These are phyloP conservation scores for Rhimphoctona megacephalus DNA, from an alignment of 2,888 invertebrate species.

Conservation along the genomic window DNA sequence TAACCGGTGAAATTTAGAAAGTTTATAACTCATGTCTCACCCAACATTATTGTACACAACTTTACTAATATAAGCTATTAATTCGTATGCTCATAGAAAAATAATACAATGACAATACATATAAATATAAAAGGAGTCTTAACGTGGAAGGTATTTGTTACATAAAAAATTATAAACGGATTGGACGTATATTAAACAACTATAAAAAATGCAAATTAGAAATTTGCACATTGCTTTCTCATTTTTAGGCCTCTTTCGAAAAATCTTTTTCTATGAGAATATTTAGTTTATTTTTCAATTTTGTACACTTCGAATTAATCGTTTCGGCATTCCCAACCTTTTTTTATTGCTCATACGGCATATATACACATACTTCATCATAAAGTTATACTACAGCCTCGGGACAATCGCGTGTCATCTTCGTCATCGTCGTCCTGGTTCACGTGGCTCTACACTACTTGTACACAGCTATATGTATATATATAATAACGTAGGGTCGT, in stretches of 20 bases:
- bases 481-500: neutral
- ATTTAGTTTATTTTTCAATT: neutral
- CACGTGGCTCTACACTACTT: conserved; percentile 45
- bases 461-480: conserved; percentile 10
- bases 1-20: conserved; percentile 56
- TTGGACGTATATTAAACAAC: neutral
- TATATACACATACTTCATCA: conserved; percentile 44
- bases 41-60: conserved; percentile 4
- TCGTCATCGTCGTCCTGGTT: conserved; percentile 66
- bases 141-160: neutral
- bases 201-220: neutral
- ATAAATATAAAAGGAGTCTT: neutral
- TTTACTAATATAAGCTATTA: neutral
- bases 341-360: neutral
- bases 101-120: conserved; percentile 6
- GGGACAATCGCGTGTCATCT: conserved; percentile 71
- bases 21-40: conserved; percentile 46
- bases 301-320: neutral
- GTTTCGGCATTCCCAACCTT: neutral
- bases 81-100: neutral
- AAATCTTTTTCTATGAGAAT: neutral
- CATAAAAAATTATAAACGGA: neutral
- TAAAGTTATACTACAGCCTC: conserved; percentile 60
- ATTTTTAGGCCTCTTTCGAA: neutral
- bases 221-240: neutral